Evolutionary conservation across 2,797 vertebrate genomes (phyloP), one percentile per base, ranked within the genome.

Genomic region (Arnoldichthys spilopterus): DNA sequence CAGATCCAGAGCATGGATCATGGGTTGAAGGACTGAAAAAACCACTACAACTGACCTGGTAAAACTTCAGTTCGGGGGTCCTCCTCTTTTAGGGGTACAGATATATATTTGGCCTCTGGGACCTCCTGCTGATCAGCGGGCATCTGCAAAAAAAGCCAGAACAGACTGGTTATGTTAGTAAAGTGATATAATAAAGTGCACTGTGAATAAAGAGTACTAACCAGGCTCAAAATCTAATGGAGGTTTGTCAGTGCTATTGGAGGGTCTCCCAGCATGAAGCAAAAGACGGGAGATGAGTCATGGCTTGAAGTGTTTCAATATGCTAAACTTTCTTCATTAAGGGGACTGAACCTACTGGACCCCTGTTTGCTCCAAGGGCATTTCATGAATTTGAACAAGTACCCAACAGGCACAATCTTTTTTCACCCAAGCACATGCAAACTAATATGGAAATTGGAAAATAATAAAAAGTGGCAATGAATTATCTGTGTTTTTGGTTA

Each of bases 111-210:
- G 1, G 67, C 37, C 81, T 70, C 81, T 47, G 20, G 64, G n/a
- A 85, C 76, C 37, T 70, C 83, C 67, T 83, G 86, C 8, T 85
- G 81, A 56, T 87, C 82, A 74, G 85, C 85, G 77, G 89, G 89
- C 76, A 91, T 79, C 81, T 91, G 89, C 88, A 90, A 15, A 13
- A 72, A n/a, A 56, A 18, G 3, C 74, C 77, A 75, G 12, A n/a
- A 6, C 68, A 62, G 11, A 40, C 3, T n/a, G 26, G 43, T 53
- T 26, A 40, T 47, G 22, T n/a, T 73, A 68, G 26, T 58, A 68
- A 51, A n/a, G 51, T 58, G 1, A 40, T 26, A 61, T 4, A 40
- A 16, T 12, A n/a, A 9, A 20, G 2, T 37, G 47, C 2, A 40
- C 26, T 74, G 2, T 37, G n/a, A 24, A 8, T 1, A 16, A 74